Conservation (phyloP, 1,140 invertebrate species). For the Ganaspis sp. region DNA sequence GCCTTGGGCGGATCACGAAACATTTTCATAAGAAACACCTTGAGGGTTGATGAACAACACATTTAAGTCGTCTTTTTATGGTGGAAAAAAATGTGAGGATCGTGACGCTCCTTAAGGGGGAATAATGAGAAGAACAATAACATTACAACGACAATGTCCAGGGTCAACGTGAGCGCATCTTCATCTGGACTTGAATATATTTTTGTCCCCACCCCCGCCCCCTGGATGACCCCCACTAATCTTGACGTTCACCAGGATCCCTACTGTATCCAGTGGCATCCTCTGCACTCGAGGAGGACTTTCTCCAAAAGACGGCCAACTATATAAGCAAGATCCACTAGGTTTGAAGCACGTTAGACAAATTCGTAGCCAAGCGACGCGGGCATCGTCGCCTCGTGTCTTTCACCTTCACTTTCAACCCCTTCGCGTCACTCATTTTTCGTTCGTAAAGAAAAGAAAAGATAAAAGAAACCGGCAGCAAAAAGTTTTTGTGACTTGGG, state of each 20-base stretch:
- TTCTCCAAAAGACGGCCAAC: constrained; percentile 75
- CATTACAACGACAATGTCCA: constrained; percentile 42
- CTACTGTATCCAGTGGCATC: constrained; percentile 62
- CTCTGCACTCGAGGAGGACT: constrained; percentile 68
- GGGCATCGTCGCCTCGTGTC: constrained; percentile 56
- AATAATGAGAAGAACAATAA: constrained; percentile 22
- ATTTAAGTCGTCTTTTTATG: not conserved
- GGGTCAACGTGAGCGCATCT: constrained; percentile 56
- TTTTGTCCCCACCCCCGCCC: constrained; percentile 23
- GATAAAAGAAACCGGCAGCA: constrained; percentile 9
- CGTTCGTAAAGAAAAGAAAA: not conserved
- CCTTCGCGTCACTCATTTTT: not conserved
- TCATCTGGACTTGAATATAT: constrained; percentile 36
- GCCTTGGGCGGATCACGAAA: not conserved
- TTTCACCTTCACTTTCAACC: constrained; percentile 21
- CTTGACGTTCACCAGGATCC: constrained; percentile 60
- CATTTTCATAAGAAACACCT: not conserved
- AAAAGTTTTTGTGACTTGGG: constrained; percentile 37
- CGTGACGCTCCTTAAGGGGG: constrained; percentile 14
- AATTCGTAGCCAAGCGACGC: constrained; percentile 67
- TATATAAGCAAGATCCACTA: constrained; percentile 74
- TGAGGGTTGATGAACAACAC: constrained; percentile 7
- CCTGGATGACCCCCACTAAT: constrained; percentile 37
- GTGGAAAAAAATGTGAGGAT: not conserved
- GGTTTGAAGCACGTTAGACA: constrained; percentile 74